Base-by-base conservation (phyloP, 2,113 vertebrate genomes). In the Nothoprocta pentlandii region DNA sequence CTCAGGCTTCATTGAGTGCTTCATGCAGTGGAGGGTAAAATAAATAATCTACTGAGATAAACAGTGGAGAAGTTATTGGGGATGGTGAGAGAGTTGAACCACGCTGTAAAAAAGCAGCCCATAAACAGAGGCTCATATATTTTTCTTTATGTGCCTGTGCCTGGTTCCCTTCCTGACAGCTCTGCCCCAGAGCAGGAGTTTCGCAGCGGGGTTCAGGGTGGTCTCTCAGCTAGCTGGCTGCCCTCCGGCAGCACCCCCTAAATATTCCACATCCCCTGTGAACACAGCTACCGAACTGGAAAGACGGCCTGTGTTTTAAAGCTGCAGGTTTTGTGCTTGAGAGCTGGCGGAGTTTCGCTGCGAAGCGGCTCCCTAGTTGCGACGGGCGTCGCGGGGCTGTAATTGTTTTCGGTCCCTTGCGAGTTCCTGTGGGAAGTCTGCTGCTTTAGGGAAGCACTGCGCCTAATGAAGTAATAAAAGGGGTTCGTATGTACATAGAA, bases 41-140 rank as follows among this genome's bases (percentile, higher is more conserved):
- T 74, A 92, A 94, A 91, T 84, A 80, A 70, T 90, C 66, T 68
- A 84, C 69, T 53, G n/a, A 94, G 47, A 67, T 81, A 75, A 93
- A 87, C 28, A 81, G 73, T 61, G 39, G 66, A 88, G 61, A 71
- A 92, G 73, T 81, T 89, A 84, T 56, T 89, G 68, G 78, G 64
- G 74, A 63, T 56, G 42, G 90, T 73, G 80, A 56, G 46, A 88
- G 61, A 67, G 42, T 63, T 83, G 80, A 92, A 84, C 39, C 0
- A 0, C 0, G 10, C 66, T 81, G 32, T 89, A 93, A 86, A 92
- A 92, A 61, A 42, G 39, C 56, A 75, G 56, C 92, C 34, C 77
- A 95, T 90, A 96, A 94, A 83, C 56, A 87, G 80, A 88, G 34
- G 53, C 28, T 81, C 61, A 15, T 94, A 80, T 80, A 90, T 59